Conservation (phyloP, 2,888 invertebrate genomes). For the Hyles lineata region DNA sequence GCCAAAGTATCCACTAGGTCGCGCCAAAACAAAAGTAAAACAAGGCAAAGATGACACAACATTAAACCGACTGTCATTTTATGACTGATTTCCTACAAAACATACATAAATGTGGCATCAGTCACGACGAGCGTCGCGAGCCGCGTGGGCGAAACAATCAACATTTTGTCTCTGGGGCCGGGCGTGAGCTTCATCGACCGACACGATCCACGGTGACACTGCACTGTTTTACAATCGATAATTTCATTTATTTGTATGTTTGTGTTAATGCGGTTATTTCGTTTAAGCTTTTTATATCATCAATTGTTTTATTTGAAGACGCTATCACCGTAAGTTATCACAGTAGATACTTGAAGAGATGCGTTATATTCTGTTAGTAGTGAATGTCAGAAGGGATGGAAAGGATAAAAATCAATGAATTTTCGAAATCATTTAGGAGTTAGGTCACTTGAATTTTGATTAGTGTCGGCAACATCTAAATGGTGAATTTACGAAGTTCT, state of each 20-base stretch:
- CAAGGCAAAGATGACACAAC: conserved; percentile 3
- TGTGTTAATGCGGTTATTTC: conserved; percentile 19
- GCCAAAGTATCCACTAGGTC: too few relatives aligned
- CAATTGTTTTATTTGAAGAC: too few relatives aligned
- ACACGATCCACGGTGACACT: conserved; percentile 11
- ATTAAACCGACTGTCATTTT: conserved; percentile 23
- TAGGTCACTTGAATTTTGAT: too few relatives aligned
- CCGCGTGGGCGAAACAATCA: conserved; percentile 27
- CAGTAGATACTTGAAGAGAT: too few relatives aligned
- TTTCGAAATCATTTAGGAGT: too few relatives aligned
- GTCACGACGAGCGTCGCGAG: conserved; percentile 11
- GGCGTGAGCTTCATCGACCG: conserved; percentile 16
- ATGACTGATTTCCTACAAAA: conserved; percentile 23
- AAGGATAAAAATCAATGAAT: too few relatives aligned
- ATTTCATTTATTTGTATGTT: conserved; percentile 19
- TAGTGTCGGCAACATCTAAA: too few relatives aligned
- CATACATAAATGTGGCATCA: conserved; percentile 4
- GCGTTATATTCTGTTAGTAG: too few relatives aligned
- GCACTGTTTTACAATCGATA: conserved; percentile 25
- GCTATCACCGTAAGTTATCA: too few relatives aligned
- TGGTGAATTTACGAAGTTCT: too few relatives aligned
- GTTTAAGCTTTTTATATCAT: not conserved
- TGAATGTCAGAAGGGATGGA: too few relatives aligned
- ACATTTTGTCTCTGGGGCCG: conserved; percentile 27
- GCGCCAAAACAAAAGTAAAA: too few relatives aligned